Evolutionary conservation across 53 echinoderm and acorn worm species (phyloP).

Genomic region (Hippasteria phrygiana): DNA sequence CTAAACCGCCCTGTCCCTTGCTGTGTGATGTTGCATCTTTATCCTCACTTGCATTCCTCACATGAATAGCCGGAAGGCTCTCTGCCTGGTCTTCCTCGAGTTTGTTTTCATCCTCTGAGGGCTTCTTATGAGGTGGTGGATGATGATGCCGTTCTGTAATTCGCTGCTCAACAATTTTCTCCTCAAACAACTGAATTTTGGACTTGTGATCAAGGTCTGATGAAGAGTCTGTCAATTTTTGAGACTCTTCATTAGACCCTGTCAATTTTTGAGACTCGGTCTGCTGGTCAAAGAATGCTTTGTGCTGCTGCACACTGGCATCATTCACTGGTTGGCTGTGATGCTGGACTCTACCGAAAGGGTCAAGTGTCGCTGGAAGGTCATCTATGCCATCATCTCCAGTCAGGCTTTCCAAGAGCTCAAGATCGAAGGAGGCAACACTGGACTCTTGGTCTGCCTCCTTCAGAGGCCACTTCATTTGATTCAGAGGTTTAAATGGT

Average conservation of each 20-base stretch:
- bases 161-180: slow-evolving; percentile 40
- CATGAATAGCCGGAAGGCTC: slow-evolving; percentile 16
- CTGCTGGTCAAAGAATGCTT: background rate
- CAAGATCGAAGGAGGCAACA: slow-evolving; percentile 25
- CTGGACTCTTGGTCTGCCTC: slow-evolving; percentile 44
- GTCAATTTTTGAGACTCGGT: background rate
- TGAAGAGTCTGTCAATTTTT: slow-evolving; percentile 23
- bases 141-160: background rate
- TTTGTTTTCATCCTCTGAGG: background rate
- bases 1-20: slow-evolving; percentile 36
- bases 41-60: slow-evolving; percentile 59
- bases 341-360: background rate
- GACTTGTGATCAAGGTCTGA: slow-evolving; percentile 57
- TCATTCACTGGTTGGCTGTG: background rate
- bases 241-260: too few species aligned
- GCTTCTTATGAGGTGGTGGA: background rate
- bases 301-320: background rate
- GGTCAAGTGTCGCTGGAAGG: background rate
- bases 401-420: slow-evolving; percentile 17
- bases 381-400: slow-evolving; percentile 4
- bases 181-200: slow-evolving; percentile 53
- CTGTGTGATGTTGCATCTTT: background rate
- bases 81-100: background rate
- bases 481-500: slow-evolving; percentile 15
- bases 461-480: background rate